A percentile compares a stretch with the other conserved stretches of the same genome.
Evolutionary conservation across 2,113 vertebrate genomes (phyloP).

Genomic region (Callocephalon fimbriatum): DNA sequence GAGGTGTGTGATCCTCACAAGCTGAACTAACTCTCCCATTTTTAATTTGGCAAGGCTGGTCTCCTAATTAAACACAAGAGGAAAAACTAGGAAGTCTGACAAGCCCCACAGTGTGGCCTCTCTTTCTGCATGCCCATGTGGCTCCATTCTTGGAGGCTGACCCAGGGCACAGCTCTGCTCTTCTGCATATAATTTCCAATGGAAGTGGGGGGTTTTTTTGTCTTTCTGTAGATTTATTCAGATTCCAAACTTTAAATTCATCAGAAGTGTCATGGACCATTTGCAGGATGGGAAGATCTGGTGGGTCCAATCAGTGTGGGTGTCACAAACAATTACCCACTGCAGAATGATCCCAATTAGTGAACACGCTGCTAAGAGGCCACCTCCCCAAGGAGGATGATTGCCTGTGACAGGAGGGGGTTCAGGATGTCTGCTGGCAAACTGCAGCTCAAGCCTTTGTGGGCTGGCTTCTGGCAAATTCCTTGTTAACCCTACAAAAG

Average conservation of each 20-base stretch:
- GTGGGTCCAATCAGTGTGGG: constrained; percentile 50
- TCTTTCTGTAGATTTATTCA: constrained; percentile 18
- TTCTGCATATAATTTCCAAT: background rate
- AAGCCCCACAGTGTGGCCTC: background rate
- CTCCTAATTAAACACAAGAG: constrained; percentile 45
- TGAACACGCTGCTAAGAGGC: constrained; percentile 60
- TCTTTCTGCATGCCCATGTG: background rate
- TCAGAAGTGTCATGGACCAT: constrained; percentile 58
- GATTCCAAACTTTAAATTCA: constrained; percentile 56
- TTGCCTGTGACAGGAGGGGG: constrained; percentile 68
- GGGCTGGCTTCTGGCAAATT: constrained; percentile 50
- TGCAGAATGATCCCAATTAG: constrained; percentile 68
- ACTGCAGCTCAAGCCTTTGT: constrained; percentile 1
- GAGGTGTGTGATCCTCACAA: background rate
- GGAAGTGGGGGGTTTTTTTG: background rate
- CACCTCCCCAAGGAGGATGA: constrained; percentile 66
- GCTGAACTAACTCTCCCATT: background rate
- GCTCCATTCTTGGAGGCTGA: constrained; percentile 38
- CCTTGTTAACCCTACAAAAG: constrained; percentile 45
- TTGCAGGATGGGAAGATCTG: constrained; percentile 57
- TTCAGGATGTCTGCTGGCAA: constrained; percentile 62
- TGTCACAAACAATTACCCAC: constrained; percentile 65
- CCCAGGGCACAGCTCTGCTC: constrained; percentile 32
- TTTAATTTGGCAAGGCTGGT: constrained; percentile 29
- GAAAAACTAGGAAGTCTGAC: background rate